These are phyloP conservation scores for Malacoctenus gilli DNA, from an alignment of 2,797 vertebrate species.

Conservation along the genomic window DNA sequence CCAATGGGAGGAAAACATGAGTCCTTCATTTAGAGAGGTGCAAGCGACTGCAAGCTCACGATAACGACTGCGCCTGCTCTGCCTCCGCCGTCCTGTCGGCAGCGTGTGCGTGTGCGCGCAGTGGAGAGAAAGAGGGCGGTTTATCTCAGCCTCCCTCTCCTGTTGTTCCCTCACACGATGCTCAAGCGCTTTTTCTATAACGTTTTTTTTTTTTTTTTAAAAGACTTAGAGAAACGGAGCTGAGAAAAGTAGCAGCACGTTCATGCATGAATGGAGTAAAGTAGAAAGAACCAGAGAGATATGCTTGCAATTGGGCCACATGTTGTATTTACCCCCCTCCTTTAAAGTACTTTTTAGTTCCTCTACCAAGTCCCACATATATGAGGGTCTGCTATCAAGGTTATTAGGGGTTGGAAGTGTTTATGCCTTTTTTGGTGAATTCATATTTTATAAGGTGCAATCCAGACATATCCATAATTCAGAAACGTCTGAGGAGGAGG, in stretches of 20 bases:
- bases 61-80: constrained; percentile 33
- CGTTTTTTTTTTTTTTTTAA: background rate
- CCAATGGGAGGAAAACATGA: constrained; percentile 46
- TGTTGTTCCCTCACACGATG: constrained; percentile 28
- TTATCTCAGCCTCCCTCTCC: constrained; percentile 34
- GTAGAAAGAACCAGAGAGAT: background rate
- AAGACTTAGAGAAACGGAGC: too few relatives aligned
- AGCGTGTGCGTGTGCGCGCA: constrained; percentile 15
- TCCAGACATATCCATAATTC: constrained; percentile 78
- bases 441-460: constrained; percentile 75
- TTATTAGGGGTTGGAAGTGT: constrained; percentile 15
- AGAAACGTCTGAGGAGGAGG: constrained; percentile 65
- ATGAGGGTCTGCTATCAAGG: background rate
- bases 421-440: constrained; percentile 53
- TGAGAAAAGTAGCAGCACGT: background rate
- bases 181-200: constrained; percentile 15
- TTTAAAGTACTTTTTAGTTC: background rate
- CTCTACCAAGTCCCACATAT: background rate
- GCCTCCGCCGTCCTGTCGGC: constrained; percentile 38
- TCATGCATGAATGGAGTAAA: background rate
- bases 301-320: background rate
- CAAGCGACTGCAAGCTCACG: constrained; percentile 23
- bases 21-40: constrained; percentile 56
- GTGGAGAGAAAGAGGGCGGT: constrained; percentile 16
- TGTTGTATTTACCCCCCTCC: too few relatives aligned